Evolutionary conservation across 2,888 invertebrate species (phyloP), one percentile per base, ranked within the genome.

Genomic region (Synanthedon tipuliformis): DNA sequence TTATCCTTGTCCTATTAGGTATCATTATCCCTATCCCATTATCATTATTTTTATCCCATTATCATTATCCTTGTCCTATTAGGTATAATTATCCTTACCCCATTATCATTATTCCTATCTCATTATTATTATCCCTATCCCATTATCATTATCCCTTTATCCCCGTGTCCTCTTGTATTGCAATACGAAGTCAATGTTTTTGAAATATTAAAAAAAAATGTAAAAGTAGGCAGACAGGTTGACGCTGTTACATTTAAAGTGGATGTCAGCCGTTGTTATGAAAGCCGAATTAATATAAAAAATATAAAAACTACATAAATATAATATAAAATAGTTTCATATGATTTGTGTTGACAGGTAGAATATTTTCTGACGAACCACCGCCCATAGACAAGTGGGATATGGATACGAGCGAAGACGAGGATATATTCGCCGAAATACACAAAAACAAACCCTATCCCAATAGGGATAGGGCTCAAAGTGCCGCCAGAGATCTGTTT

Each of bases 321-420:
- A n/a, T n/a, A n/a, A n/a, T n/a, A n/a, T n/a, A n/a, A n/a, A n/a
- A n/a, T n/a, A n/a, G n/a, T n/a, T n/a, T n/a, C n/a, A n/a, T n/a
- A n/a, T n/a, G n/a, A n/a, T n/a, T 23, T 45, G 3, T 45, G 13
- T 15, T 7, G 8, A 45, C 45, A 88, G 88, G 80, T 23, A 76
- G 75, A 51, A 65, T 90, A 59, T 90, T 90, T 70, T 70, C 79
- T 1, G 88, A 89, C 61, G 89, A 89, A 62, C 90, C 90, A 0
- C 90, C 90, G 0, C 90, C 90, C 0, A 59, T 89, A 1, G 87
- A 85, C 49, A 57, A 58, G 8, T 61, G 63, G 0, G 64, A 67
- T 0, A 59, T 56, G 1, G 65, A 69, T 48, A 18, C 41, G 3
- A 41, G 57, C 0, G 65, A 61, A 1, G 57, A 68, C 8, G 75